Evolutionary conservation across 2,888 invertebrate species (phyloP).

Genomic region (Andrena marginata): DNA sequence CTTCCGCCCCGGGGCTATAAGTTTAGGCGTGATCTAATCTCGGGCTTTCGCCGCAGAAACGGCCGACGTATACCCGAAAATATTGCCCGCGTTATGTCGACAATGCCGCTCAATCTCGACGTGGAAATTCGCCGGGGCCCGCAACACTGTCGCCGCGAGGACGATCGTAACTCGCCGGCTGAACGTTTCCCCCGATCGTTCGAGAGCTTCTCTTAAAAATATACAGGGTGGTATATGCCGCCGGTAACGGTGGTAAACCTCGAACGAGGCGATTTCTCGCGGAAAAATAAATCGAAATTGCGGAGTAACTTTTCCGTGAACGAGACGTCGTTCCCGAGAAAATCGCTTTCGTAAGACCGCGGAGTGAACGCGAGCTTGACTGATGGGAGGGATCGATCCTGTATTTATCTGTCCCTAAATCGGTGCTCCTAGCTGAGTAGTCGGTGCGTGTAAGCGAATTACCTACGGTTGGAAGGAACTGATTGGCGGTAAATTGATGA

Average conservation of each 20-base stretch:
- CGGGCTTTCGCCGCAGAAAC: conserved; percentile 39
- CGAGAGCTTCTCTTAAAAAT: not conserved
- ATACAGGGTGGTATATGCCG: not conserved
- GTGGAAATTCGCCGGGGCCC: conserved; percentile 1
- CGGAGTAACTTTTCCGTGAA: not conserved
- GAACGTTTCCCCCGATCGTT: conserved; percentile 11
- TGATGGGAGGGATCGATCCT: not conserved
- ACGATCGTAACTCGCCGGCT: conserved; percentile 2
- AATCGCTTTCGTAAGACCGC: not conserved
- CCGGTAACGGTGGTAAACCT: not conserved
- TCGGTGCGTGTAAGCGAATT: not conserved
- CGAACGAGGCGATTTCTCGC: conserved; percentile 2
- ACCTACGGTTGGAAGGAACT: not conserved
- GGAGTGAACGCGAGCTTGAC: not conserved
- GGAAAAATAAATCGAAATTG: conserved; percentile 1
- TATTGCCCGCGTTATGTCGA: conserved; percentile 29
- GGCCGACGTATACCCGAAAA: conserved; percentile 37
- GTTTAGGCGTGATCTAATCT: conserved; percentile 68
- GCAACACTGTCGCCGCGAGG: not conserved
- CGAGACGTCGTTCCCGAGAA: not conserved
- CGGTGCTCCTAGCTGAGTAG: too few species aligned
- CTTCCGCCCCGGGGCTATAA: conserved; percentile 55
- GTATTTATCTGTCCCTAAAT: not conserved
- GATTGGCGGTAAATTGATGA: conserved; percentile 34
- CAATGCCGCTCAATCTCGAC: conserved; percentile 23